Percentiles rank a stretch among this genome's conserved stretches.
phyloP scores from a whole-genome alignment of 1,140 invertebrate genomes.

The Drosophila virilis region DNA sequence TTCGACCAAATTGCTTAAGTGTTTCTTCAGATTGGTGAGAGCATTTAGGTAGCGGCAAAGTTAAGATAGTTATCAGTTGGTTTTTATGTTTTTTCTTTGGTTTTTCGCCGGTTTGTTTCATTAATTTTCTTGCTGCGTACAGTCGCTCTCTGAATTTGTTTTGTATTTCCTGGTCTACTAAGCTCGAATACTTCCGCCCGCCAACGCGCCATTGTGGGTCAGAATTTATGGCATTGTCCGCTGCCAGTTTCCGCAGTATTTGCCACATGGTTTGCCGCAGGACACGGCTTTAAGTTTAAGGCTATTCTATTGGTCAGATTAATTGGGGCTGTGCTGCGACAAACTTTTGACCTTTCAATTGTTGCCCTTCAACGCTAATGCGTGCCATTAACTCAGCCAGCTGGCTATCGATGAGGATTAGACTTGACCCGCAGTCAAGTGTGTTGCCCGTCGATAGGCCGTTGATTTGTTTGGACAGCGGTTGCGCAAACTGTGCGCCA shows the following conservation, averaged over 20 bases:
- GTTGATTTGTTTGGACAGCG: conserved; percentile 33
- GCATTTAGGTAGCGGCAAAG: conserved; percentile 44
- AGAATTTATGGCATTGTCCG: conserved; percentile 72
- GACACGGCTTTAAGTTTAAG: conserved; percentile 37
- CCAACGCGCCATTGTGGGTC: conserved; percentile 61
- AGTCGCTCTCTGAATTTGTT: conserved; percentile 60
- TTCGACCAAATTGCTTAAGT: background rate
- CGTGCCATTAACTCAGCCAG: conserved; percentile 15
- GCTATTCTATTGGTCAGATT: conserved; percentile 15
- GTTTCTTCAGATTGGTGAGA: conserved; percentile 2
- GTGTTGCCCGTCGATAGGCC: conserved; percentile 14
- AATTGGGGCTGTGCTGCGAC: conserved; percentile 28
- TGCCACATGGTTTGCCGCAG: conserved; percentile 55
- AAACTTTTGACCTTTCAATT: conserved; percentile 47
- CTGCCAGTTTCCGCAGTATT: conserved; percentile 67
- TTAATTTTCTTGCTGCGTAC: conserved; percentile 51
- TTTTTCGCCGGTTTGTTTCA: conserved; percentile 60
- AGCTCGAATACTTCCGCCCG: conserved; percentile 74
- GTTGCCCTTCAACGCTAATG: background rate
- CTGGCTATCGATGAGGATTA: conserved; percentile 31
- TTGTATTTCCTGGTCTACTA: conserved; percentile 68
- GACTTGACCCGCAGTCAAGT: conserved; percentile 13
- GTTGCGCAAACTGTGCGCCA: conserved; percentile 17
- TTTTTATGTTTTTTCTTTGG: conserved; percentile 26
- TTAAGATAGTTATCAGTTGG: conserved; percentile 8